Percentiles rank a stretch among this genome's conserved stretches.
These are phyloP conservation scores for Bovichtus diacanthus DNA, from an alignment of 2,797 vertebrate genomes.

Conservation along the genomic window DNA sequence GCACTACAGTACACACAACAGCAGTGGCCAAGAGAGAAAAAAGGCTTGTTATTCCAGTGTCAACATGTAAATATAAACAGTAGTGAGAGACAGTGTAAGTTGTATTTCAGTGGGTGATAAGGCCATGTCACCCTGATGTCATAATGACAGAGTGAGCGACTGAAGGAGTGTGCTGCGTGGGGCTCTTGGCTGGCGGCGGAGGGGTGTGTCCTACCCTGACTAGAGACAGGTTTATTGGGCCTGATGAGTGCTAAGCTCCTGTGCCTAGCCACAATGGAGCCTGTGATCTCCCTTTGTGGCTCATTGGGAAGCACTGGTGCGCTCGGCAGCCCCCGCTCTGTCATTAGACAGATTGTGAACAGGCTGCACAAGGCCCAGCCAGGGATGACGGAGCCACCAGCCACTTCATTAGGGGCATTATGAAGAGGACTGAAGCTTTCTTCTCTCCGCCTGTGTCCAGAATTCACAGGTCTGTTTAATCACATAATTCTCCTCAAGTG, in stretches of 20 bases:
- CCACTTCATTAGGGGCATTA: constrained; percentile 99
- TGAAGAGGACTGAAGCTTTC: constrained; percentile 92
- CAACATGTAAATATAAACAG: constrained; percentile 75
- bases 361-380: constrained; percentile 96
- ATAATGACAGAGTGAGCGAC: constrained; percentile 78
- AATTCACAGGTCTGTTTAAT: constrained; percentile 98
- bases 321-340: constrained; percentile 94
- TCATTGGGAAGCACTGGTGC: constrained; percentile 97
- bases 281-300: constrained; percentile 98
- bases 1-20: constrained; percentile 62
- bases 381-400: constrained; percentile 95
- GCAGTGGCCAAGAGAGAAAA: constrained; percentile 65
- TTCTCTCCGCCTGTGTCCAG: constrained; percentile 92
- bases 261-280: constrained; percentile 92
- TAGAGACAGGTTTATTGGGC: constrained; percentile 89
- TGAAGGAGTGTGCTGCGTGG: constrained; percentile 74
- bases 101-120: constrained; percentile 64
- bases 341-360: constrained; percentile 98
- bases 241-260: constrained; percentile 96
- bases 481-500: constrained; percentile 96
- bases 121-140: constrained; percentile 80
- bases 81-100: constrained; percentile 38
- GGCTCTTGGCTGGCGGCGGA: constrained; percentile 72
- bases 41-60: constrained; percentile 61
- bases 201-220: constrained; percentile 89